Evolutionary conservation across 2,113 vertebrate genomes (phyloP), one percentile per base, ranked within the genome.

Genomic region (Triplophysa rosa): DNA sequence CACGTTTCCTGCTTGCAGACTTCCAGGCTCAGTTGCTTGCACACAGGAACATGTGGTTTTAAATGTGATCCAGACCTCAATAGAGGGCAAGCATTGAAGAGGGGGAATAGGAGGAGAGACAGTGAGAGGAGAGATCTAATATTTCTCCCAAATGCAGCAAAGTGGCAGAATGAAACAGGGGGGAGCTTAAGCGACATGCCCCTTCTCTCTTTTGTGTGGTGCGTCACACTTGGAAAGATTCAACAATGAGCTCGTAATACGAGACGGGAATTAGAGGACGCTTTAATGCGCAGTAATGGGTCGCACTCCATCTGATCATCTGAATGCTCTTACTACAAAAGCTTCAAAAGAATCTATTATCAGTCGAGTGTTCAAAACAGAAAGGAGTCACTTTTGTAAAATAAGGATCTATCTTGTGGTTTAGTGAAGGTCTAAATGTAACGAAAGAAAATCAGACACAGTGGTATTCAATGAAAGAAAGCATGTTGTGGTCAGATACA

Each of bases 1-100:
- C 37, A 10, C 69, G 66, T 63, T 89, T 82, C 85, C 80, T 86
- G 87, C 84, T 74, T 69, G 29, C 87, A 78, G 76, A 73, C 91
- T 91, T 52, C 89, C 88, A 89, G 91, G 81, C 87, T 90, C 90
- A 89, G 89, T 87, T 89, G 87, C 88, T 91, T 23, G 23, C 71
- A 88, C 89, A 90, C 85, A 90, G 87, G 84, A 95, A 93, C 95
- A 95, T 95, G 94, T 95, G 84, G 95, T 94, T 95, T 96, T 95
- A 95, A 96, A 97, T 97, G 92, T 92, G 93, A 96, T 95, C 94
- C 95, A 97, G 95, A 94, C 91, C 90, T 91, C 93, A 84, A 90
- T 90, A 92, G 93, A 84, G 89, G 87, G 92, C 83, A 83, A 83
- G 87, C 88, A 89, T 40, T 75, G 62, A 61, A 61, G 68, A 67